Evolutionary conservation across 2,113 vertebrate genomes (phyloP).

Genomic region (Natator depressus): DNA sequence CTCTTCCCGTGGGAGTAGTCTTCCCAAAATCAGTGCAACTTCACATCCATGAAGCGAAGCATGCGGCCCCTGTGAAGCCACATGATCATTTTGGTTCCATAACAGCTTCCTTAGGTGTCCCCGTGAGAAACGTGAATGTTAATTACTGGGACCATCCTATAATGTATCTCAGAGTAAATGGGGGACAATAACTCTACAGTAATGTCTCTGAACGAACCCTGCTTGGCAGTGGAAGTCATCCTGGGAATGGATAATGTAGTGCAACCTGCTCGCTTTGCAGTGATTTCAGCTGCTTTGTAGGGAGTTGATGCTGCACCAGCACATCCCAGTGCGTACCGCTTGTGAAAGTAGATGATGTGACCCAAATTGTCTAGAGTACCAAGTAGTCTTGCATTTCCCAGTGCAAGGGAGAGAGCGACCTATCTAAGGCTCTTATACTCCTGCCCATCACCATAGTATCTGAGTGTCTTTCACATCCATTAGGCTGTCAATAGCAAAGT

Average conservation of each 20-base stretch:
- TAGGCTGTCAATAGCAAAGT: background rate
- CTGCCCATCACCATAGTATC: background rate
- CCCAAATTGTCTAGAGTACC: background rate
- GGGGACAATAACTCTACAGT: background rate
- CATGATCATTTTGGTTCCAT: background rate
- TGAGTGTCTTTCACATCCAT: background rate
- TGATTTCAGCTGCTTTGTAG: background rate
- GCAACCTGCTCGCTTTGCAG: background rate
- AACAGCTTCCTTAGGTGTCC: background rate
- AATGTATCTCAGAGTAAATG: background rate
- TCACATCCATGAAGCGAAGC: accelerated
- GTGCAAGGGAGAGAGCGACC: background rate
- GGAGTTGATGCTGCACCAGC: background rate
- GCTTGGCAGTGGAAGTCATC: background rate
- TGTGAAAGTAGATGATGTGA: background rate
- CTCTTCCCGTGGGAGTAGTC: background rate
- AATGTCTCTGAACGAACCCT: background rate
- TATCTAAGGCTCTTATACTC: background rate
- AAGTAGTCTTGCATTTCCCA: background rate
- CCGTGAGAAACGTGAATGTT: background rate
- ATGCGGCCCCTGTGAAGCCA: background rate
- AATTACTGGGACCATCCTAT: background rate
- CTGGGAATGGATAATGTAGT: background rate
- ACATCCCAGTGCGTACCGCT: background rate
- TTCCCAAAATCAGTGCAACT: background rate